phyloP scores from a whole-genome alignment of 1,140 invertebrate species.

The Parapsyche elsis region DNA sequence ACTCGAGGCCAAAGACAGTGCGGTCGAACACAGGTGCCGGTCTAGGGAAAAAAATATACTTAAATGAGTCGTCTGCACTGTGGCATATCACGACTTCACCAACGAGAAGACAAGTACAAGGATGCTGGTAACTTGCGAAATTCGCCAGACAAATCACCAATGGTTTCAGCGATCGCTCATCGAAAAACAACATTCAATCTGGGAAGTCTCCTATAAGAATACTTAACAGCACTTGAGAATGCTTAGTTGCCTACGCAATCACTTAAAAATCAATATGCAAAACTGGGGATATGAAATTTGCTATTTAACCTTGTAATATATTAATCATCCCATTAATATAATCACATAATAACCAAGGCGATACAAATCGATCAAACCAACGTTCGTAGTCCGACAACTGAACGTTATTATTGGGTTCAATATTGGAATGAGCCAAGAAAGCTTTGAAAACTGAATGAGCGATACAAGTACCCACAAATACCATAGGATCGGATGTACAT shows the following conservation, averaged over 20 bases:
- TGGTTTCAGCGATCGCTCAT: not conserved
- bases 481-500: too few relatives aligned
- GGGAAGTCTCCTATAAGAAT: not conserved
- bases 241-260: not conserved
- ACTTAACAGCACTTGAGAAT: too few relatives aligned
- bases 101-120: conserved; percentile 18
- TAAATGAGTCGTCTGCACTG: conserved; percentile 6
- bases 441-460: too few relatives aligned
- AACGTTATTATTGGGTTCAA: too few relatives aligned
- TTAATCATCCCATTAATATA: too few relatives aligned
- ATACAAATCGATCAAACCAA: too few relatives aligned
- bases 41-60: not conserved
- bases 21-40: not conserved
- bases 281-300: not conserved
- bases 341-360: too few relatives aligned
- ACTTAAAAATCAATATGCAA: not conserved
- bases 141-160: not conserved
- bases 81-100: conserved; percentile 32
- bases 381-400: too few relatives aligned
- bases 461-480: too few relatives aligned
- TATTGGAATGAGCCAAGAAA: too few relatives aligned
- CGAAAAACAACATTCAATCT: not conserved
- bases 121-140: not conserved
- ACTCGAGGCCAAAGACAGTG: conserved; percentile 21
- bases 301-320: too few relatives aligned